Conservation (phyloP, 2,888 invertebrate species). For the Trimorus sp. region DNA sequence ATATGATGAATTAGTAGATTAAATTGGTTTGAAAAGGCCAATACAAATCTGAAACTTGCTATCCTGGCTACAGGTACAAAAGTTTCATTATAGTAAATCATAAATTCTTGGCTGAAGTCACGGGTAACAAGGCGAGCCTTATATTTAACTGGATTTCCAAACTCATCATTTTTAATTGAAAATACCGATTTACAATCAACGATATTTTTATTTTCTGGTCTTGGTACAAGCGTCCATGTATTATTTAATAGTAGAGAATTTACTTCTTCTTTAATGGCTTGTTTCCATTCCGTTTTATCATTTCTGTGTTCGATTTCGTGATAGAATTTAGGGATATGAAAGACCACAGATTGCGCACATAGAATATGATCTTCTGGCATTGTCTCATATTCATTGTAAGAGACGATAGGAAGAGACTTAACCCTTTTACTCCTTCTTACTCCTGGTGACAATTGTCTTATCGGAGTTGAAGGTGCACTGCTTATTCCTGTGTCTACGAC, state of each 20-base stretch:
- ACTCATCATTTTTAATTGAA: constrained; percentile 20
- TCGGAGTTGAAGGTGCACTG: not conserved
- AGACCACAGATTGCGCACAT: not conserved
- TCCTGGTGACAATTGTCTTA: constrained; percentile 10
- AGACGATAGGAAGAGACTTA: not conserved
- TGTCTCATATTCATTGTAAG: constrained; percentile 1
- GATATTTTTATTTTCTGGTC: constrained; percentile 26
- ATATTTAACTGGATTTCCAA: constrained; percentile 21
- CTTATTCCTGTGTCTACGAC: too few species aligned
- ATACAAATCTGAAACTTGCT: constrained; percentile 11
- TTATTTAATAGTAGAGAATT: constrained; percentile 21
- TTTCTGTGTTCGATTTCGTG: constrained; percentile 13
- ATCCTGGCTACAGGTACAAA: constrained; percentile 17
- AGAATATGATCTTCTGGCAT: not conserved
- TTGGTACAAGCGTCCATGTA: constrained; percentile 34
- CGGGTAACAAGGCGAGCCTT: constrained; percentile 12
- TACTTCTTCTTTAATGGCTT: constrained; percentile 38
- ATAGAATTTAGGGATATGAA: not conserved
- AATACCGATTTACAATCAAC: constrained; percentile 22
- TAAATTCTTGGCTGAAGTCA: constrained; percentile 2
- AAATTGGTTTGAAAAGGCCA: constrained; percentile 12
- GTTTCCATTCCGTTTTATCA: constrained; percentile 35
- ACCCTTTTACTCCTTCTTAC: constrained; percentile 9
- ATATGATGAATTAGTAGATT: constrained; percentile 11
- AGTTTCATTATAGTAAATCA: constrained; percentile 13